Evolutionary conservation across 2,888 invertebrate species (phyloP).

Genomic region (Ernsta delagoae): DNA sequence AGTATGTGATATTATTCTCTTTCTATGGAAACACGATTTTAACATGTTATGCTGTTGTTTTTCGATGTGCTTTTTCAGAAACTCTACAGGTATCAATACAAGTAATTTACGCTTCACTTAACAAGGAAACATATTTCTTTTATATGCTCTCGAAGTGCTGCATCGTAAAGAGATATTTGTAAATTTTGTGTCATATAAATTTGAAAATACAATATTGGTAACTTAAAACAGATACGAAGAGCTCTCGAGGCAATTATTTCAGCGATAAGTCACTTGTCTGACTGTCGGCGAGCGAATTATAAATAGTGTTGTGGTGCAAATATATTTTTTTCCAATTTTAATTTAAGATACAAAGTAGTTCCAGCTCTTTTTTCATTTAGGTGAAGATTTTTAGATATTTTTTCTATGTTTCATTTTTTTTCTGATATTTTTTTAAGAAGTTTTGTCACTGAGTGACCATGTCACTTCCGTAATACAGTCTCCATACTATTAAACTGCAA

Average conservation of each 20-base stretch:
- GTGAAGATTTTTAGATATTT: too few species aligned
- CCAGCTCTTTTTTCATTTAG: too few species aligned
- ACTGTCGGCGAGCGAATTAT: neutral
- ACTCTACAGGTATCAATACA: conserved; percentile 79
- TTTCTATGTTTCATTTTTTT: too few species aligned
- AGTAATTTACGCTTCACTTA: conserved; percentile 9
- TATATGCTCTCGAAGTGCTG: conserved; percentile 3
- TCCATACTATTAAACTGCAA: too few species aligned
- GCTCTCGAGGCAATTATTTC: conserved; percentile 25
- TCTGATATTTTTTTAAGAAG: too few species aligned
- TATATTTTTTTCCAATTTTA: neutral
- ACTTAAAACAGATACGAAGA: conserved; percentile 30
- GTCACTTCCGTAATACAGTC: too few species aligned
- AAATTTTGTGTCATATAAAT: conserved; percentile 35
- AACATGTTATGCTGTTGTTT: conserved; percentile 60
- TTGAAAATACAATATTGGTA: conserved; percentile 35
- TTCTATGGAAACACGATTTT: conserved; percentile 40
- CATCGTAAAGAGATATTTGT: conserved; percentile 19
- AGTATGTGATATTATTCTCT: neutral
- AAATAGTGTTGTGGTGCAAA: neutral
- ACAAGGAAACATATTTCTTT: neutral
- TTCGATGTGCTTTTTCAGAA: conserved; percentile 75
- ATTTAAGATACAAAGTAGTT: too few species aligned
- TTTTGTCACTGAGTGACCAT: too few species aligned
- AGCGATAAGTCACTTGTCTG: neutral